Percentiles rank a stretch among this genome's conserved stretches.
Evolutionary conservation across 1,140 invertebrate species (phyloP).

Genomic region (Zaprionus taronus): DNA sequence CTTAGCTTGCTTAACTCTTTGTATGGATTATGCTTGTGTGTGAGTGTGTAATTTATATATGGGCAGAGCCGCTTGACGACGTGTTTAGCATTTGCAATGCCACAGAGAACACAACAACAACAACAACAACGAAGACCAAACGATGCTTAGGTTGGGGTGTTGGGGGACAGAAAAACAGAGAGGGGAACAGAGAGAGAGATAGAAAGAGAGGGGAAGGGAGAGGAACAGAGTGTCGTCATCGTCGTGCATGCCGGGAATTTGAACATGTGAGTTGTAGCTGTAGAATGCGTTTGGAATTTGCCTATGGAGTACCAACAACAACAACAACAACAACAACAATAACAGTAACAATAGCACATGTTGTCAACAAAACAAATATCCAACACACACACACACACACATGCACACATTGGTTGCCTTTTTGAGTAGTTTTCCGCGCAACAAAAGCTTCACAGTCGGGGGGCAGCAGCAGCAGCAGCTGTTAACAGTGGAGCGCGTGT

Average conservation of each 20-base stretch:
- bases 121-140: slow-evolving; percentile 28
- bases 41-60: slow-evolving; percentile 46
- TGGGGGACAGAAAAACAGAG: slow-evolving; percentile 12
- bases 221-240: slow-evolving; percentile 62
- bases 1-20: slow-evolving; percentile 3
- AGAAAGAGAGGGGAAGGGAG: neutral
- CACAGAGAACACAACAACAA: slow-evolving; percentile 39
- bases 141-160: slow-evolving; percentile 28
- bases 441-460: neutral
- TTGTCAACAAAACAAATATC: slow-evolving; percentile 19
- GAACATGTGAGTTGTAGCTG: slow-evolving; percentile 50
- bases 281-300: slow-evolving; percentile 78
- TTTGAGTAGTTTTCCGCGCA: slow-evolving; percentile 18
- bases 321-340: slow-evolving; percentile 19
- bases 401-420: neutral
- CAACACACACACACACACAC: slow-evolving; percentile 19
- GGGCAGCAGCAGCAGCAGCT: slow-evolving; percentile 8
- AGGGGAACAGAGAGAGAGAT: neutral
- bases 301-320: slow-evolving; percentile 8
- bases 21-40: neutral
- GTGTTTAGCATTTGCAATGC: slow-evolving; percentile 78
- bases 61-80: slow-evolving; percentile 69
- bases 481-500: slow-evolving; percentile 20
- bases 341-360: slow-evolving; percentile 36
- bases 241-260: slow-evolving; percentile 69